Evolutionary conservation across 2,888 invertebrate species (phyloP).

Genomic region (Callinectes sapidus): DNA sequence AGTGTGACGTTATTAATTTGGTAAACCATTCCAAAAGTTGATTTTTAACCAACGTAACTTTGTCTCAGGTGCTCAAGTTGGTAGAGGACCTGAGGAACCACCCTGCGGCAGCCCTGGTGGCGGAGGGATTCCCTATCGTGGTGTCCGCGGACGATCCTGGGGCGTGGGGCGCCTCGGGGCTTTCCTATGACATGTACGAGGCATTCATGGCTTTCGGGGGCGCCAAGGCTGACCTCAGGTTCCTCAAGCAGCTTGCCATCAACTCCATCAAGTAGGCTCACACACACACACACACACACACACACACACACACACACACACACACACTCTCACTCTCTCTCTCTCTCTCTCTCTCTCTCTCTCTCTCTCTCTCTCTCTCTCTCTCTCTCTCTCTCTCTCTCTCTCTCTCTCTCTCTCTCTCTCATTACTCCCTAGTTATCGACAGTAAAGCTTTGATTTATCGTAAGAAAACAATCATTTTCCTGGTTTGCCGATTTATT

Average conservation of each 20-base stretch:
- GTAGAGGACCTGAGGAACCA: slow-evolving; percentile 86
- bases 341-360: not conserved
- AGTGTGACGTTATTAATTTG: not conserved
- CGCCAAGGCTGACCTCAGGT: slow-evolving; percentile 81
- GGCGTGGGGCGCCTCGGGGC: slow-evolving; percentile 84
- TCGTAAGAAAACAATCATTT: not conserved
- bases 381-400: not conserved
- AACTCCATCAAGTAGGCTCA: slow-evolving; percentile 76
- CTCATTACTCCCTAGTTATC: not conserved
- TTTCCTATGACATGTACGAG: slow-evolving; percentile 87
- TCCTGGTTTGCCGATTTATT: not conserved
- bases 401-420: not conserved
- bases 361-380: too few species aligned
- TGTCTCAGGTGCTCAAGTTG: slow-evolving; percentile 79
- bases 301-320: too few species aligned
- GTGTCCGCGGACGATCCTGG: slow-evolving; percentile 88
- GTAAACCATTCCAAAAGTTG: not conserved
- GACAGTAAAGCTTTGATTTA: not conserved
- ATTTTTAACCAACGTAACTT: not conserved
- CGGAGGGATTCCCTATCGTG: slow-evolving; percentile 84
- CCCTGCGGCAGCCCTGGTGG: slow-evolving; percentile 82
- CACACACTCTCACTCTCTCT: too few species aligned
- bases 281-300: too few species aligned
- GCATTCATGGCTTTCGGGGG: slow-evolving; percentile 87
- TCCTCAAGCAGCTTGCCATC: slow-evolving; percentile 84